phyloP scores from a whole-genome alignment of 2,113 vertebrate genomes.

The Pholis gunnellus region DNA sequence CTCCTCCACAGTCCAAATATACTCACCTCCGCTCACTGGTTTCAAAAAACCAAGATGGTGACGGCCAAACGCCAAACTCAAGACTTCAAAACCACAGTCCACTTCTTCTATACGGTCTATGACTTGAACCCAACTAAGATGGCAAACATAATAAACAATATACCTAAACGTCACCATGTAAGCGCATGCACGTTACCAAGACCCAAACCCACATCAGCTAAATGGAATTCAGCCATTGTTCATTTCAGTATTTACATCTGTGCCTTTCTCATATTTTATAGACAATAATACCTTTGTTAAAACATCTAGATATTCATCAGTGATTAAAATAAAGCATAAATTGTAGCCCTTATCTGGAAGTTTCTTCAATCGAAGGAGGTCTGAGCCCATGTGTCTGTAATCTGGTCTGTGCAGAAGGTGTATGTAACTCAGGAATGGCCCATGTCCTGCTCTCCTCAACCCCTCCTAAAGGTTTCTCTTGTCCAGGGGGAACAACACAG shows the following conservation, averaged over 20 bases:
- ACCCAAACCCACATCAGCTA: neutral
- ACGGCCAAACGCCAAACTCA: no score
- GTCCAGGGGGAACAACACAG: slow-evolving; percentile 79
- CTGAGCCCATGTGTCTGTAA: slow-evolving; percentile 17
- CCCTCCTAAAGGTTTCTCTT: slow-evolving; percentile 73
- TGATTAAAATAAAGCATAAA: neutral
- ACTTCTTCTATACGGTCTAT: no score
- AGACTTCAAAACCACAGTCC: no score
- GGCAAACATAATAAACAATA: neutral
- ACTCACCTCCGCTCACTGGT: no score
- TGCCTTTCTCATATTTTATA: neutral
- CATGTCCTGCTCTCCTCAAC: slow-evolving; percentile 47
- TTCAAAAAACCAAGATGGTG: no score
- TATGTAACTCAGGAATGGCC: slow-evolving; percentile 52
- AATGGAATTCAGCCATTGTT: neutral
- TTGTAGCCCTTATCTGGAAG: neutral
- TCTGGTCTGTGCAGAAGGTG: slow-evolving; percentile 55
- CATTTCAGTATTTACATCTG: neutral
- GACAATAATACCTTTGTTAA: neutral
- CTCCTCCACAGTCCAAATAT: no score
- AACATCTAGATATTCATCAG: neutral
- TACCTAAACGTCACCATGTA: neutral
- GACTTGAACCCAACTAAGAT: neutral
- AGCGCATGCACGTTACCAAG: no score
- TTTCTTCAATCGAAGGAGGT: neutral